A percentile compares a stretch with the other conserved stretches of the same genome.
Conservation (phyloP, 2,113 vertebrate genomes). For the Thymallus thymallus region DNA sequence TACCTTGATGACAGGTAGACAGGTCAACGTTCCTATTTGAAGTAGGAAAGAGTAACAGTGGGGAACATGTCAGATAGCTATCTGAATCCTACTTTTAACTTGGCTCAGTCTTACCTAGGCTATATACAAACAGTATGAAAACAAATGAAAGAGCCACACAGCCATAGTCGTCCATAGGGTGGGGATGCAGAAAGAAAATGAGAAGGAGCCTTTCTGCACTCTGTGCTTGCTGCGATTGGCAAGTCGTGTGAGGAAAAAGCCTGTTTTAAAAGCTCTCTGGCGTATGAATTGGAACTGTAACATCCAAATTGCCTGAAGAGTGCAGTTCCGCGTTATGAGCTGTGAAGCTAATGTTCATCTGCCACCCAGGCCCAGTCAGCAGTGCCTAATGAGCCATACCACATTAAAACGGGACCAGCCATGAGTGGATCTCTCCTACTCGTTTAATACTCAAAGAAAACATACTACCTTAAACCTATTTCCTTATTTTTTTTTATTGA, state of each 20-base stretch:
- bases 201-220: neutral
- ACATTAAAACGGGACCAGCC: constrained; percentile 57
- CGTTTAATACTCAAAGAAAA: constrained; percentile 49
- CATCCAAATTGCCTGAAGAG: constrained; percentile 71
- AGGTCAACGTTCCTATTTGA: too few relatives aligned
- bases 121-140: neutral
- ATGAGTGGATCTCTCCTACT: constrained; percentile 41
- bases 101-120: neutral
- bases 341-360: constrained; percentile 83
- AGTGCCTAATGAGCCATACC: constrained; percentile 66
- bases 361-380: constrained; percentile 67
- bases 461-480: constrained; percentile 27
- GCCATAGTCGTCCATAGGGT: neutral
- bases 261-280: constrained; percentile 72
- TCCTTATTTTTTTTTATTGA: constrained; percentile 14
- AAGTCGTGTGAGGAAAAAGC: constrained; percentile 71
- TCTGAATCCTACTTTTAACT: neutral
- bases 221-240: constrained; percentile 62
- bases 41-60: too few relatives aligned
- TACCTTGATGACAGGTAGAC: too few relatives aligned
- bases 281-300: constrained; percentile 74
- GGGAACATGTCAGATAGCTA: too few relatives aligned
- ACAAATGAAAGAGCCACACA: neutral
- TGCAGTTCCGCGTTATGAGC: constrained; percentile 79
- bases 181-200: neutral